A percentile compares a stretch with the other conserved stretches of the same genome.
Evolutionary conservation across 2,113 vertebrate genomes (phyloP).

Genomic region (Eurypyga helias): DNA sequence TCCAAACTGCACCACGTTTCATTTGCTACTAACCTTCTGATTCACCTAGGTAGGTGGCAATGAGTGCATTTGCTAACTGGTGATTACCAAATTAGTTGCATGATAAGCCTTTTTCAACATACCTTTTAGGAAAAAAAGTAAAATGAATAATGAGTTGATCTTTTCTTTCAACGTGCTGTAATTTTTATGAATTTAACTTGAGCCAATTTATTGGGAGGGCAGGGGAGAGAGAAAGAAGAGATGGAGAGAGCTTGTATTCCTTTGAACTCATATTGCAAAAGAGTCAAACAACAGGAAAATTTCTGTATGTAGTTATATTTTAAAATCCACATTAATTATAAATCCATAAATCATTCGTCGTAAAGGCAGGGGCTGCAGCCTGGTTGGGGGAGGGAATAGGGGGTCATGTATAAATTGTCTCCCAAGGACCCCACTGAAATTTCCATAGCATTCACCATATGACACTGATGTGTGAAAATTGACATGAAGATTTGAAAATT

Average conservation of each 20-base stretch:
- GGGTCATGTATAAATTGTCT: conserved; percentile 80
- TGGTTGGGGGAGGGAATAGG: conserved; percentile 23
- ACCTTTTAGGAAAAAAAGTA: conserved; percentile 50
- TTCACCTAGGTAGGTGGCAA: conserved; percentile 56
- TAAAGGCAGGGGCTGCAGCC: conserved; percentile 61
- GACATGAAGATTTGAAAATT: conserved; percentile 99
- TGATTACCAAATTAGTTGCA: conserved; percentile 77
- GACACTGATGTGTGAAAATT: conserved; percentile 99
- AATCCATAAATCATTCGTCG: conserved; percentile 70
- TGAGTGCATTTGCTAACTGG: conserved; percentile 61
- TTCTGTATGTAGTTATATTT: conserved; percentile 52
- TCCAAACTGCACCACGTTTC: conserved; percentile 41
- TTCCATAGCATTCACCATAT: conserved; percentile 87
- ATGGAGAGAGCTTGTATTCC: background rate
- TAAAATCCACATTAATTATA: conserved; percentile 82
- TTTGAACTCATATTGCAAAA: conserved; percentile 39
- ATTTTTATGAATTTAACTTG: conserved; percentile 71
- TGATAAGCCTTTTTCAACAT: conserved; percentile 71
- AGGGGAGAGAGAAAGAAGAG: background rate
- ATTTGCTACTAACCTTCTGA: conserved; percentile 64
- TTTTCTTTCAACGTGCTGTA: conserved; percentile 56
- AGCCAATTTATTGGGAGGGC: conserved; percentile 43
- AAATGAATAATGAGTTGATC: conserved; percentile 68
- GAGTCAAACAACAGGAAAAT: conserved; percentile 21
- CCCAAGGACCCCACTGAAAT: conserved; percentile 82